A percentile compares a stretch with the other conserved stretches of the same genome.
Conservation (phyloP, 2,113 vertebrate species). For the Semicossyphus pulcher region DNA sequence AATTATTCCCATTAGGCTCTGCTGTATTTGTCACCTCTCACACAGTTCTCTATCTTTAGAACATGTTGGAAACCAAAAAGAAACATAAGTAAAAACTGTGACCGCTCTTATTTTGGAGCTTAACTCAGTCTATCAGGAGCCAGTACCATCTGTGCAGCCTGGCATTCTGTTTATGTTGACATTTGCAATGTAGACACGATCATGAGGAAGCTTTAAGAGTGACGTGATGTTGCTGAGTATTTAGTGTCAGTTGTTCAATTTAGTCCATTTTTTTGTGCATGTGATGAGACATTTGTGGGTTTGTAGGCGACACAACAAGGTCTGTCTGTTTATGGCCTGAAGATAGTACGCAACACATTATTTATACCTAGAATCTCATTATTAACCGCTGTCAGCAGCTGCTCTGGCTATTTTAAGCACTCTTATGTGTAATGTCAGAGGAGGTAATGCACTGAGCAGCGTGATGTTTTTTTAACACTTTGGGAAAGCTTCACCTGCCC, state of each 20-base stretch:
- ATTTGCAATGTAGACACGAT: conserved; percentile 12
- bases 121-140: conserved; percentile 4
- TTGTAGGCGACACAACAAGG: conserved; percentile 39
- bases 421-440: conserved; percentile 76
- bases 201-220: background rate
- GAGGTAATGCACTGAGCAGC: conserved; percentile 45
- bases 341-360: conserved; percentile 32
- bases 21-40: too few species aligned
- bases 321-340: conserved; percentile 68
- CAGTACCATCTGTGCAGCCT: conserved; percentile 1
- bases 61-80: background rate
- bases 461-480: conserved; percentile 66
- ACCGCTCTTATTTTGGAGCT: conserved; percentile 12
- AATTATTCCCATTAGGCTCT: too few species aligned
- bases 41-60: background rate
- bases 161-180: conserved; percentile 41
- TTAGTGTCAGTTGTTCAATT: conserved; percentile 17
- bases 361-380: conserved; percentile 53
- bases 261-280: background rate
- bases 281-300: background rate
- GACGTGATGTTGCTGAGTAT: conserved; percentile 11
- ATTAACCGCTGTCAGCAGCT: conserved; percentile 74
- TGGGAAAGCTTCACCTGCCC: conserved; percentile 65
- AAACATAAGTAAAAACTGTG: background rate
- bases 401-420: conserved; percentile 73